Percentiles rank a stretch among this genome's conserved stretches.
Evolutionary conservation across 2,888 invertebrate species (phyloP).

Genomic region (Hoplodrina ambigua): DNA sequence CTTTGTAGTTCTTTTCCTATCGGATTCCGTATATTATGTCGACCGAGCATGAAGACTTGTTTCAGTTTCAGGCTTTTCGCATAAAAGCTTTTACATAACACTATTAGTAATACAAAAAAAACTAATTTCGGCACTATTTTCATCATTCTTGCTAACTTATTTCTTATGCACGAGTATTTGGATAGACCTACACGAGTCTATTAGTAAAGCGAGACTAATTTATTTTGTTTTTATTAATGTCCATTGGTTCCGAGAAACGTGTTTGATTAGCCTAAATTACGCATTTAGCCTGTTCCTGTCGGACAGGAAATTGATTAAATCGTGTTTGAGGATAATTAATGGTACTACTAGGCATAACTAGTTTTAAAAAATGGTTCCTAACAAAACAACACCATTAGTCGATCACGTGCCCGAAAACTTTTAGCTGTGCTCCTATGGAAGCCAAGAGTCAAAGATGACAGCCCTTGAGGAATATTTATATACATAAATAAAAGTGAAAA

Average conservation of each 20-base stretch:
- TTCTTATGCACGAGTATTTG: neutral
- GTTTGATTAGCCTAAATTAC: neutral
- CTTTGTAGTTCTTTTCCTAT: neutral
- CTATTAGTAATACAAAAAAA: slow-evolving; percentile 17
- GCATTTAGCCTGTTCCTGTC: too few relatives aligned
- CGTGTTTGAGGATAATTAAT: neutral
- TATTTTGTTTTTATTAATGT: neutral
- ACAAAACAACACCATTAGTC: too few relatives aligned
- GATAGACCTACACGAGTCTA: neutral
- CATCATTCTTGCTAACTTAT: slow-evolving; percentile 10
- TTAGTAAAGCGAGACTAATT: slow-evolving; percentile 6
- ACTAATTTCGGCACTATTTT: slow-evolving; percentile 29
- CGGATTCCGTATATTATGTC: slow-evolving; percentile 53
- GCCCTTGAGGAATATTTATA: too few relatives aligned
- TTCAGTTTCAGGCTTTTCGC: slow-evolving; percentile 36
- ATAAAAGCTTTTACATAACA: slow-evolving; percentile 8
- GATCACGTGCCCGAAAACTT: too few relatives aligned
- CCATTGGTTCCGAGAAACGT: neutral
- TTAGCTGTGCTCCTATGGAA: too few relatives aligned
- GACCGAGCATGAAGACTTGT: slow-evolving; percentile 57
- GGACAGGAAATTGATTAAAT: neutral
- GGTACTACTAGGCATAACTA: too few relatives aligned
- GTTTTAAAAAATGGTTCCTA: too few relatives aligned
- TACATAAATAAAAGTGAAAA: too few relatives aligned
- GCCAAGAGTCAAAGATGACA: too few relatives aligned